Evolutionary conservation across 2,113 vertebrate genomes (phyloP), one percentile per base, ranked within the genome.

Genomic region (Thinocorus orbignyianus): DNA sequence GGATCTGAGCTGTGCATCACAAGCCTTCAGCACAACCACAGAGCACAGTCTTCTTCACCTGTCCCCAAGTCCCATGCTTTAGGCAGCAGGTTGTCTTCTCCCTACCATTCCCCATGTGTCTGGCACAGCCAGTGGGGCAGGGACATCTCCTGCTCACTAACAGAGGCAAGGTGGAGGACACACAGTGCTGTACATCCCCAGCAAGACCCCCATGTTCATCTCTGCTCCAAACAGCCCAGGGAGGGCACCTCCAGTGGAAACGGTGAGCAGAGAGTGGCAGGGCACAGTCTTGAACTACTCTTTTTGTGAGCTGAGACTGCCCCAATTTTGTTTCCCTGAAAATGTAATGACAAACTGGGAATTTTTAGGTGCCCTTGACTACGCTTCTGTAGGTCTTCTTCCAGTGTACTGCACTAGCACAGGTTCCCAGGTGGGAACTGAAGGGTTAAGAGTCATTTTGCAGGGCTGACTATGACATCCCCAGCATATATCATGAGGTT

Each of bases 31-130:
- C 51, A 82, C n/a, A 87, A 61, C 49, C 84, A 80, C 0, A 46
- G 0, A 73, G 52, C 58, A 87, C 16, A 9, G 15, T 48, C n/a
- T 54, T 76, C 52, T 55, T 82, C 0, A 0, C 52, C 46, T 25
- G 28, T 1, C 42, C 28, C 17, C 39, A 76, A 42, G 46, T 3
- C 39, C n/a, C 5, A 1, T 1, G 2, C 44, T 41, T 54, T 22
- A 80, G 41, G 48, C 35, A 93, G 57, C 37, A 55, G 41, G 23
- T 44, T 71, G 68, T 46, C 61, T 73, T 80, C 65, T 81, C 42
- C 30, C 22, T 16, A 0, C 15, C 41, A 4, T 7, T 79, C 42
- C 64, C 35, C 15, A 16, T 19, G 35, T 33, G 35, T 33, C 49
- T 42, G 46, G 44, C 22, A 13, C 17, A 52, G 57, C 39, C 37